Percentiles rank a stretch among this genome's conserved stretches.
Evolutionary conservation across 2,888 invertebrate genomes (phyloP).

Genomic region (Lypha dubia): DNA sequence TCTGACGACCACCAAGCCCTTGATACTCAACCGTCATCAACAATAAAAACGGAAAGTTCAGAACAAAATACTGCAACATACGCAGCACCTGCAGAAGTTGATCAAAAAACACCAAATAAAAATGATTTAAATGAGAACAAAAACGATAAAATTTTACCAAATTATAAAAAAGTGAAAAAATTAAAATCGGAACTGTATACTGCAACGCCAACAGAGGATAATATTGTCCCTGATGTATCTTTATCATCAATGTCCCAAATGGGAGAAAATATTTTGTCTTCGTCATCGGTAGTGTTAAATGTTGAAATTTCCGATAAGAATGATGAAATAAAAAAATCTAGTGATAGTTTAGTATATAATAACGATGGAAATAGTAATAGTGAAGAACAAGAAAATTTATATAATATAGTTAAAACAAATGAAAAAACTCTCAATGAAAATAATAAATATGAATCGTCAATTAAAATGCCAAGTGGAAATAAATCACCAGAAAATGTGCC

Average conservation of each 20-base stretch:
- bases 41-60: not conserved
- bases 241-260: not conserved
- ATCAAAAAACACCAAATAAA: slow-evolving; percentile 21
- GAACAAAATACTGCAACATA: not conserved
- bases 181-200: slow-evolving; percentile 29
- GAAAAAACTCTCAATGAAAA: slow-evolving; percentile 19
- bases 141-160: slow-evolving; percentile 69
- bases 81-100: slow-evolving; percentile 29
- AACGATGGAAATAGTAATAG: slow-evolving; percentile 38
- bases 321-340: slow-evolving; percentile 43
- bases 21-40: slow-evolving; percentile 13
- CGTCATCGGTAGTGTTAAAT: not conserved
- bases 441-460: slow-evolving; percentile 41
- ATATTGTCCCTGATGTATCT: not conserved
- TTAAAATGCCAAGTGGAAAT: slow-evolving; percentile 27
- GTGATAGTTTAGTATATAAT: slow-evolving; percentile 52
- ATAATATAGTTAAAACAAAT: slow-evolving; percentile 28
- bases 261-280: not conserved
- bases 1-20: slow-evolving; percentile 21
- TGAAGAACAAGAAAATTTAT: slow-evolving; percentile 52
- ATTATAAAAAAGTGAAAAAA: slow-evolving; percentile 74
- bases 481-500: slow-evolving; percentile 44
- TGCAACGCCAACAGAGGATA: not conserved
- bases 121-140: slow-evolving; percentile 41
- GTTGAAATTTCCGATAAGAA: slow-evolving; percentile 10